Base-by-base conservation (phyloP, 2,888 invertebrate genomes). In the Phania funesta region DNA sequence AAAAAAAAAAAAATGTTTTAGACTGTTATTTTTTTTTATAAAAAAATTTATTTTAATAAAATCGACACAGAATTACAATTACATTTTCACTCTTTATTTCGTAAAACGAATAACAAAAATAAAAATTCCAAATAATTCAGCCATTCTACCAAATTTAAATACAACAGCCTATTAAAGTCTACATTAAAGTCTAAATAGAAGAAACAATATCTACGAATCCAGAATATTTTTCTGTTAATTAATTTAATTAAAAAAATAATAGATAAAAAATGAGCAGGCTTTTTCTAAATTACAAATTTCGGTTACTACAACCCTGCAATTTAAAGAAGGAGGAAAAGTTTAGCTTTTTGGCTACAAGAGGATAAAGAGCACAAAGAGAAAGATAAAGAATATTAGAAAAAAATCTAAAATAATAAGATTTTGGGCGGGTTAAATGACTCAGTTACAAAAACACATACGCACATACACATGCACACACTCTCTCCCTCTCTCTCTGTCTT, bases 391-490 rank as follows among this genome's bases (percentile, higher is more conserved):
- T 32, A 68, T 52, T 44, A 54, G 62, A 52, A 68, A 83, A 75
- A 83, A 83, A 80, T 83, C 83, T 83, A 83, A 83, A 80, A 83
- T 79, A 80, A 74, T 74, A 80, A 75, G 65, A 75, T 83, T 80
- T 78, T 82, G 83, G 83, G 84, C 84, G 84, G 84, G 80, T 76
- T 74, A 74, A 82, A 71, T 74, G 76, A 80, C 84, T 74, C 76
- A 83, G 80, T 60, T 76, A 44, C 46, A 67, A 78, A 75, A 64
- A 70, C 44, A 50, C 60, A n/a, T n/a, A n/a, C n/a, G n/a, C n/a
- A n/a, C n/a, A n/a, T n/a, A n/a, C n/a, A n/a, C n/a, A n/a, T n/a
- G n/a, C n/a, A n/a, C n/a, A n/a, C n/a, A n/a, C n/a, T n/a, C n/a
- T n/a, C n/a, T n/a, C n/a, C n/a, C n/a, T n/a, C n/a, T 64, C 62